Evolutionary conservation across 2,888 invertebrate genomes (phyloP).

Genomic region (Nemapogon koenigi): DNA sequence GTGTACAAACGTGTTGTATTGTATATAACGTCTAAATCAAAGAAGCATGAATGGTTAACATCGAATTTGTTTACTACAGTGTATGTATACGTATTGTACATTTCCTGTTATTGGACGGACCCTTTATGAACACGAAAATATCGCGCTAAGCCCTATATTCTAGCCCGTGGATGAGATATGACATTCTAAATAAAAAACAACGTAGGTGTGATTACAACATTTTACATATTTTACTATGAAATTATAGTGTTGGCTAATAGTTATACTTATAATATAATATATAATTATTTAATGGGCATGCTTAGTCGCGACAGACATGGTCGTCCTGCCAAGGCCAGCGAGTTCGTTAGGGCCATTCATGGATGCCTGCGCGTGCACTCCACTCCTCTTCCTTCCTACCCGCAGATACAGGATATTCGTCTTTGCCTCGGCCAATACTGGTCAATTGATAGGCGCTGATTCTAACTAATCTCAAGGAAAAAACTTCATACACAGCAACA

Average conservation of each 20-base stretch:
- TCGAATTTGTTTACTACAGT: constrained; percentile 23
- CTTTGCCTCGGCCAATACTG: constrained; percentile 20
- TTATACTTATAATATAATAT: too few relatives aligned
- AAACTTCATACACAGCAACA: constrained; percentile 21
- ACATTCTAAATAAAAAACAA: too few relatives aligned
- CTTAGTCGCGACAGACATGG: constrained; percentile 2
- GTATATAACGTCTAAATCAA: constrained; percentile 48
- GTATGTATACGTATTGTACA: too few relatives aligned
- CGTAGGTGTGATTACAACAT: too few relatives aligned
- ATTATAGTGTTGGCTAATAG: too few relatives aligned
- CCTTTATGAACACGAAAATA: too few relatives aligned
- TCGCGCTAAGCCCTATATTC: too few relatives aligned
- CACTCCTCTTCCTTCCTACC: constrained; percentile 19
- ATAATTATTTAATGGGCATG: constrained; percentile 2
- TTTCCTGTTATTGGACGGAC: too few relatives aligned
- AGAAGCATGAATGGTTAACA: constrained; percentile 59
- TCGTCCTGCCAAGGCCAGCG: constrained; percentile 54
- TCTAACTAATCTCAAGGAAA: constrained; percentile 4
- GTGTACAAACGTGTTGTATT: constrained; percentile 44
- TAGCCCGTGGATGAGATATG: too few relatives aligned
- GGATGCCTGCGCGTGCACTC: constrained; percentile 42
- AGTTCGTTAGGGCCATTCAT: constrained; percentile 63
- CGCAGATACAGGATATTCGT: constrained; percentile 50
- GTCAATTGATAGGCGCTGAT: constrained; percentile 5
- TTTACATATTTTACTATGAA: too few relatives aligned